Base-by-base conservation (phyloP, 2,113 vertebrate genomes). In the Lophius piscatorius region DNA sequence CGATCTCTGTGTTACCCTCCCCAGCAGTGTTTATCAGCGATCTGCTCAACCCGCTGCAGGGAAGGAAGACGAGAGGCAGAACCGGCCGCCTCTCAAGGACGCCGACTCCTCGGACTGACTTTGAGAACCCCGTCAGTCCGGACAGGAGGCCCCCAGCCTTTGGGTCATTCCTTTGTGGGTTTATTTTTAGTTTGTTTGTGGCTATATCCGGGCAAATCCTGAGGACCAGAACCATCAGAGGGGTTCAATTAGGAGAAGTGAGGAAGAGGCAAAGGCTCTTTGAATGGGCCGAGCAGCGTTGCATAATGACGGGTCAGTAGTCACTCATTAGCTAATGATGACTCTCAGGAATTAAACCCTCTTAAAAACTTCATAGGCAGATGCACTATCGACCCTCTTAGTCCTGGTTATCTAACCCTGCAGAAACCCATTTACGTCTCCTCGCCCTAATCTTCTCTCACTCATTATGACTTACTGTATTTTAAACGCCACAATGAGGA, bases 121-220 rank as follows among this genome's bases (percentile, higher is more conserved):
- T 28, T 28, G 9, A 28, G 26, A 9, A 3, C 26, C 5, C 26
- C 26, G 26, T n/a, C n/a, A n/a, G n/a, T n/a, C n/a, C n/a, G 42
- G 51, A 34, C 35, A 57, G 71, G 39, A 60, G 56, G 55, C 49
- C n/a, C n/a, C n/a, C n/a, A 65, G 57, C 57, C 65, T 66, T 64
- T 38, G 21, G 74, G 63, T 74, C 40, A n/a, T 58, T 70, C 64
- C 48, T 70, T 58, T 70, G 31, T 64, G 42, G 50, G 60, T 73
- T 81, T 83, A 82, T 87, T 83, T 84, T 80, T 74, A 77, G 70
- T 35, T 64, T 18, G n/a, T n/a, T 18, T n/a, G 31, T 56, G 45
- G 66, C 51, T 70, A 76, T 51, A 79, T 74, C 70, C 54, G 48
- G 50, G 51, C 54, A 76, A 80, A 81, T 67, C 61, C 60, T 51